Evolutionary conservation across 1,140 invertebrate species (phyloP).

Genomic region (Orchestia grillus): DNA sequence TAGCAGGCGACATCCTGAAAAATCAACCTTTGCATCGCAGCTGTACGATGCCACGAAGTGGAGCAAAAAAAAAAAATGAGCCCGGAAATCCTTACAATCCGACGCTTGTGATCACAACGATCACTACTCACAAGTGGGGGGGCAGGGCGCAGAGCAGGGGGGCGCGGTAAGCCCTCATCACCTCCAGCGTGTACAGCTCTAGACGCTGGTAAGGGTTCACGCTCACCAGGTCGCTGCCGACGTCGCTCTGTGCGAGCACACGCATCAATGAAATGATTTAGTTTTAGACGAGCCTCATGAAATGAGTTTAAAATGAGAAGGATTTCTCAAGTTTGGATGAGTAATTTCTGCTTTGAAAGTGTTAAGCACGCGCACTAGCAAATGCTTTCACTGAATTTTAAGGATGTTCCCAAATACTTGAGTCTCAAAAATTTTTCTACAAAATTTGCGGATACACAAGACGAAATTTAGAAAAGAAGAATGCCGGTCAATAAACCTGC

Average conservation of each 20-base stretch:
- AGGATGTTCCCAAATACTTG: too few relatives aligned
- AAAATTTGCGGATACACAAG: not conserved
- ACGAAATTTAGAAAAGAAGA: too few relatives aligned
- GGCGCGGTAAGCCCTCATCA: constrained; percentile 82
- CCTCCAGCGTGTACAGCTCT: constrained; percentile 83
- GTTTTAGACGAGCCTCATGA: not conserved
- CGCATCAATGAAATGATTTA: not conserved
- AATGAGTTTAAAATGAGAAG: too few relatives aligned
- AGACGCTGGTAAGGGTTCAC: constrained; percentile 85
- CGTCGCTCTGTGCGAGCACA: constrained; percentile 78
- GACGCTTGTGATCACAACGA: not conserved
- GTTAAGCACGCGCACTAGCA: too few relatives aligned
- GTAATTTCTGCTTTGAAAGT: too few relatives aligned
- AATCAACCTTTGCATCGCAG: too few relatives aligned
- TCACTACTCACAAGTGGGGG: constrained; percentile 85
- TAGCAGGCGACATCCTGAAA: too few relatives aligned
- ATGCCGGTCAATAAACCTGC: too few relatives aligned
- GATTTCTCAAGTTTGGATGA: too few relatives aligned
- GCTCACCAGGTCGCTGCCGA: constrained; percentile 82
- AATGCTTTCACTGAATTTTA: too few relatives aligned
- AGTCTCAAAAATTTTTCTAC: not conserved
- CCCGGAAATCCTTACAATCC: not conserved
- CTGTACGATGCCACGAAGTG: too few relatives aligned
- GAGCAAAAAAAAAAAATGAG: not conserved
- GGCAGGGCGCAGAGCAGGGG: constrained; percentile 87